Percentiles rank a stretch among this genome's conserved stretches.
These are phyloP conservation scores for Centropristis striata DNA, from an alignment of 2,113 vertebrate genomes.

Conservation along the genomic window DNA sequence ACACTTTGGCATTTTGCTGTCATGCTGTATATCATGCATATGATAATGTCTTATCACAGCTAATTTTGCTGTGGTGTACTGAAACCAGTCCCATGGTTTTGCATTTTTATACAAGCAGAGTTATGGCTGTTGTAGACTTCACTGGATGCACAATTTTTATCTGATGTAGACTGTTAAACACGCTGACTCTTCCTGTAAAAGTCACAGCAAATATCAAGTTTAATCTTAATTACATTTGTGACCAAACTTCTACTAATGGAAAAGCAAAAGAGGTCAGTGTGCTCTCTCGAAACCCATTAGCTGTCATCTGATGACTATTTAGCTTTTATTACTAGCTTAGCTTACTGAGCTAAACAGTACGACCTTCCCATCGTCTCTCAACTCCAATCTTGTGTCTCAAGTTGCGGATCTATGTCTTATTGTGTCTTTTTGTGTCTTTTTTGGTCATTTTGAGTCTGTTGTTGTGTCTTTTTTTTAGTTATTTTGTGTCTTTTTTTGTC, in stretches of 20 bases:
- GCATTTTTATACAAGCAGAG: conserved; percentile 2
- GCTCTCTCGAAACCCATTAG: no score
- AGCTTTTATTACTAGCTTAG: no score
- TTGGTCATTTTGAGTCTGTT: no score
- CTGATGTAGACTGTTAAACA: conserved; percentile 4
- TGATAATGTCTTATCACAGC: conserved; percentile 25
- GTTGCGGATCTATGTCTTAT: no score
- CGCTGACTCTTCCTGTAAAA: background rate
- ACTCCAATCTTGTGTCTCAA: no score
- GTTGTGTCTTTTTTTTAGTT: no score
- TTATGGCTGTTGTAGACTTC: conserved; percentile 1
- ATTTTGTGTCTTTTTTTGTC: no score
- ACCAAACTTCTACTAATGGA: background rate
- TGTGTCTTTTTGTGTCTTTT: no score
- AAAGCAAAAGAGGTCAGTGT: no score
- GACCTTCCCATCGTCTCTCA: no score
- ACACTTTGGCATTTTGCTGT: conserved; percentile 16
- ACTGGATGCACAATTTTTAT: conserved; percentile 6
- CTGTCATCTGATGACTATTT: no score
- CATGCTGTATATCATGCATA: conserved; percentile 7
- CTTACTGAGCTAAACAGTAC: no score
- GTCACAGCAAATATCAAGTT: conserved; percentile 6
- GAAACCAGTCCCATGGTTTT: background rate
- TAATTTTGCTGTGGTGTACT: conserved; percentile 12
- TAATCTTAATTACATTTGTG: background rate